Evolutionary conservation across 2,113 vertebrate species (phyloP), one percentile per base, ranked within the genome.

Genomic region (Lepisosteus osseus): DNA sequence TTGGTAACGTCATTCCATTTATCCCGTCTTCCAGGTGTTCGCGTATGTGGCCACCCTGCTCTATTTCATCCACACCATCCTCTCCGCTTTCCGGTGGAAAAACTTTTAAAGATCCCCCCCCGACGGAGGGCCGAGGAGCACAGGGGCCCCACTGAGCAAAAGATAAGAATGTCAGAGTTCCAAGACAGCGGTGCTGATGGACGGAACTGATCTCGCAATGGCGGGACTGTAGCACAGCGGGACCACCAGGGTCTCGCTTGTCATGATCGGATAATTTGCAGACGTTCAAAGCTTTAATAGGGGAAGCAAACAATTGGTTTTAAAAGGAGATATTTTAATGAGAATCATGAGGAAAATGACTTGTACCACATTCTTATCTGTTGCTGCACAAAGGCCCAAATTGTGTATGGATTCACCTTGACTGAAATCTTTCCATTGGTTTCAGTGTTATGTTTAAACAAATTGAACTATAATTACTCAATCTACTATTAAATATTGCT

Each of bases 1-100:
- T 51, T 51, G 9, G 5, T 6, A 6, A 51, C 6, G 14, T 29
- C 2, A 61, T 61, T 61, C 14, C 54, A 4, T 51, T 62, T 17
- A 68, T 15, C 54, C 67, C 68, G 66, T 86, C 44, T 68, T 71
- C 11, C 70, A 96, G 95, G 94, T 95, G 0, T 95, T 95, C 40
- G 88, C 92, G 1, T 93, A 78, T 8, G 0, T 84, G 7, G 72
- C 89, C 61, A 93, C 91, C 3, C 77, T 94, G 64, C 11, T 91
- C 6, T 95, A 96, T 0, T 92, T 95, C 76, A 84, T 95, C 76
- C 95, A 96, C 65, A 45, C 84, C 61, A 81, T 90, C 54, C 85
- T 82, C 65, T 95, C 90, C 1, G 78, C 89, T 17, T 66, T 86
- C 7, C 78, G 90, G 56, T 92, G 91, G 90, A 92, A 88, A 72